Base-by-base conservation (phyloP, 2,888 invertebrate genomes). In the Tachina grossa region DNA sequence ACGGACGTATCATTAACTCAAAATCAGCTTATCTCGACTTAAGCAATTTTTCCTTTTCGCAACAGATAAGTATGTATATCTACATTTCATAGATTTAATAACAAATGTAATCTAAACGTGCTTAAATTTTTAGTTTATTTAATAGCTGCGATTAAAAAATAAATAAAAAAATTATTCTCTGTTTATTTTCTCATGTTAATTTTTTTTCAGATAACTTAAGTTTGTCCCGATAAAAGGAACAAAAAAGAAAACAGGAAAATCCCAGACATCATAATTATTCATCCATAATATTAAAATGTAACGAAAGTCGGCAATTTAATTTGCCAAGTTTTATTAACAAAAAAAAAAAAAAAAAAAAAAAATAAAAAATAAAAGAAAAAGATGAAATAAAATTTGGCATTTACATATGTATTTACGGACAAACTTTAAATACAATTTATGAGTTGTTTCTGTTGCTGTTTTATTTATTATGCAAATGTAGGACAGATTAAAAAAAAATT, bases 391-490 rank as follows among this genome's bases (percentile, higher is more conserved):
- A 80, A 66, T 66, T 69, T 68, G 74, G 61, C 51, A 81, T 66
- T 81, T 81, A n/a, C n/a, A n/a, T n/a, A n/a, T n/a, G n/a, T n/a
- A 59, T 68, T 61, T 68, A 14, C 59, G 68, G 75, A 75, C 68
- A 61, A 68, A 51, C 51, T 68, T 76, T 8, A 11, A 39, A 53
- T 41, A 9, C 3, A 0, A 19, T 47, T 51, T 65, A 13, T 19
- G 14, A 11, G 8, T 0, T 19, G 16, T 68, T 51, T 68, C 49
- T 51, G 39, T n/a, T 77, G 43, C n/a, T 47, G n/a, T 57, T 2
- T 31, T 61, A 16, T 61, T 78, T 61, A 16, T 61, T 78, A 61
- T 78, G 68, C 43, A 78, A 69, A 59, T 57, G 4, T 41, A 68
- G 41, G 49, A 45, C 16, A 49, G 47, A 10, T 57, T 77, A 45